A percentile compares a stretch with the other conserved stretches of the same genome.
Conservation (phyloP, 1,140 invertebrate genomes). For the Dysdera silvatica region DNA sequence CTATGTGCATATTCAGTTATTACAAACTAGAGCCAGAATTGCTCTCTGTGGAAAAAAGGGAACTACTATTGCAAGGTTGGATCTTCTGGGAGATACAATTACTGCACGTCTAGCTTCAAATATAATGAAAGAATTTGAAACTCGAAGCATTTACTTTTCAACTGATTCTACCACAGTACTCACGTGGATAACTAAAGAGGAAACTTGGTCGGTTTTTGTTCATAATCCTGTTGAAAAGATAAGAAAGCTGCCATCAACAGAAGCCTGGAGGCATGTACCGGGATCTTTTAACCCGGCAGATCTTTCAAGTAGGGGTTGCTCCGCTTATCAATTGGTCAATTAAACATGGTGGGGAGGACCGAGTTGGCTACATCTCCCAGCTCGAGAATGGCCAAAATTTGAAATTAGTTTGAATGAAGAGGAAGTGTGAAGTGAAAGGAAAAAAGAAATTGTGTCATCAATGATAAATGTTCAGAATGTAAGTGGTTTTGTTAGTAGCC, state of each 20-base stretch:
- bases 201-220: conserved; percentile 11
- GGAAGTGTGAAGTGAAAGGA: background rate
- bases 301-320: conserved; percentile 42
- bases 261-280: conserved; percentile 41
- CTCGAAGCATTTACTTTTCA: conserved; percentile 17
- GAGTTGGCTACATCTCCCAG: conserved; percentile 33
- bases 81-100: conserved; percentile 13
- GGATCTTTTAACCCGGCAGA: conserved; percentile 44
- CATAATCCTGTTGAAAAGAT: conserved; percentile 12
- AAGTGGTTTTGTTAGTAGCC: no score
- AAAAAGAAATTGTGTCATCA: no score
- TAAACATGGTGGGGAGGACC: conserved; percentile 42
- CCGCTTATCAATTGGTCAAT: conserved; percentile 12
- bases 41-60: conserved; percentile 9
- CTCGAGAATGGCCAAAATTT: conserved; percentile 34
- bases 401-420: background rate
- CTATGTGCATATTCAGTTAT: background rate
- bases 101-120: no score
- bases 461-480: no score
- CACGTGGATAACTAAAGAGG: conserved; percentile 13
- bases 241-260: conserved; percentile 1
- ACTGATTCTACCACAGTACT: conserved; percentile 10
- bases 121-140: no score
- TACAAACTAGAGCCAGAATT: conserved; percentile 17
- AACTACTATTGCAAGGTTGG: conserved; percentile 21